Percentiles rank a stretch among this genome's conserved stretches.
phyloP scores from a whole-genome alignment of 2,888 invertebrate genomes.

The Priocnemis perturbator region DNA sequence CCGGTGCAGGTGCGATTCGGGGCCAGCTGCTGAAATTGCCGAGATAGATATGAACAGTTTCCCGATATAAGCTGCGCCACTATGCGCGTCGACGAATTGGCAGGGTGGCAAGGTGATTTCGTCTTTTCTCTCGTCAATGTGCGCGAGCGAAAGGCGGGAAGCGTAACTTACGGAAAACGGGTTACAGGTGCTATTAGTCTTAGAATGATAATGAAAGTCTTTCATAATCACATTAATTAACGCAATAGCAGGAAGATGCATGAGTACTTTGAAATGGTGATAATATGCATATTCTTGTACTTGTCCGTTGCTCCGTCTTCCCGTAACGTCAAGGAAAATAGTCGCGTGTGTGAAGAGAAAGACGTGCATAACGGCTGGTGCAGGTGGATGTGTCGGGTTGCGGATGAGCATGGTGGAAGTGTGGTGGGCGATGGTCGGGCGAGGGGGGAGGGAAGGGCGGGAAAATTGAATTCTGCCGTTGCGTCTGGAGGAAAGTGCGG shows the following conservation, averaged over 20 bases:
- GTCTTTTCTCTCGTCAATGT: too few relatives aligned
- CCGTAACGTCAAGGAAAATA: too few relatives aligned
- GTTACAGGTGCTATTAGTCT: too few relatives aligned
- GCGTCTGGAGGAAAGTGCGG: constrained; percentile 52
- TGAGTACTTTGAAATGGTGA: too few relatives aligned
- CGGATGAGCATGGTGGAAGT: not conserved
- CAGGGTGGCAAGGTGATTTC: not conserved
- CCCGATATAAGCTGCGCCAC: not conserved
- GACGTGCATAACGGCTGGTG: not conserved
- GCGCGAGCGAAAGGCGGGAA: too few relatives aligned
- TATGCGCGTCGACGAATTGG: not conserved
- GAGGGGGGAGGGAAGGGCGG: constrained; percentile 25
- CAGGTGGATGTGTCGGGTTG: too few relatives aligned
- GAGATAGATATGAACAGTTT: constrained; percentile 11
- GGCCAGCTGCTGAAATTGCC: constrained; percentile 15
- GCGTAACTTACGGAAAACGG: too few relatives aligned
- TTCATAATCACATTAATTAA: too few relatives aligned
- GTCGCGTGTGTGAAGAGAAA: not conserved
- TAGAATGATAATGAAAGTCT: too few relatives aligned
- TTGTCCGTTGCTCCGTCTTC: too few relatives aligned
- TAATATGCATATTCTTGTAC: too few relatives aligned
- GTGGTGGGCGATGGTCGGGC: constrained; percentile 6
- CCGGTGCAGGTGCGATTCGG: constrained; percentile 27
- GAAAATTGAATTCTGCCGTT: constrained; percentile 63
- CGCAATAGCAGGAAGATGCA: too few relatives aligned